Percentiles rank a stretch among this genome's conserved stretches.
These are phyloP conservation scores for Deilephila elpenor DNA, from an alignment of 2,888 invertebrate genomes.

Conservation along the genomic window DNA sequence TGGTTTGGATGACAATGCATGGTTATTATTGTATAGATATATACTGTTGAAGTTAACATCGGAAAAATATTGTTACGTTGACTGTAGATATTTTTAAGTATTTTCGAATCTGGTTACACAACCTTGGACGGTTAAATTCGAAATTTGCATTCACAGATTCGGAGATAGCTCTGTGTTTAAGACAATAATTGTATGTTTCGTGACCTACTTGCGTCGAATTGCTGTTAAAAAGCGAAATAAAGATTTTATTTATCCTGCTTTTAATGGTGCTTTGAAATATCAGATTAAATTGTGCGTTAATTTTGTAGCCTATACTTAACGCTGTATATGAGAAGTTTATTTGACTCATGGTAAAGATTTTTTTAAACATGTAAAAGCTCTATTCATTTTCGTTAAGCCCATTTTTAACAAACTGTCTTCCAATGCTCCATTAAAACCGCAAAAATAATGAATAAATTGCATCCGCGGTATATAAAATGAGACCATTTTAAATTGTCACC, in stretches of 20 bases:
- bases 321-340: too few species aligned
- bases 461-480: not conserved
- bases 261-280: not conserved
- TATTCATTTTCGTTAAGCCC: too few species aligned
- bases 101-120: constrained; percentile 28
- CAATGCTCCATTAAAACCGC: not conserved
- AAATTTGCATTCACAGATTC: constrained; percentile 15
- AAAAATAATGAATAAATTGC: not conserved
- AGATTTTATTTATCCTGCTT: not conserved
- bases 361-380: too few species aligned
- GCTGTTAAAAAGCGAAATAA: not conserved
- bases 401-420: not conserved
- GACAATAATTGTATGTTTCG: not conserved
- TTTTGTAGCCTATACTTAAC: not conserved
- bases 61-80: too few species aligned
- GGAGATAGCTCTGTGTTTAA: constrained; percentile 9
- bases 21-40: too few species aligned
- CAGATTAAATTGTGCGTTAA: not conserved
- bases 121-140: constrained; percentile 27
- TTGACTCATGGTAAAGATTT: too few species aligned
- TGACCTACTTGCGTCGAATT: not conserved
- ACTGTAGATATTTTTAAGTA: not conserved
- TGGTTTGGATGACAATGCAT: too few species aligned
- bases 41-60: too few species aligned
- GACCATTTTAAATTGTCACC: not conserved